Conservation (phyloP, 2,113 vertebrate genomes). For the Macrotus californicus region DNA sequence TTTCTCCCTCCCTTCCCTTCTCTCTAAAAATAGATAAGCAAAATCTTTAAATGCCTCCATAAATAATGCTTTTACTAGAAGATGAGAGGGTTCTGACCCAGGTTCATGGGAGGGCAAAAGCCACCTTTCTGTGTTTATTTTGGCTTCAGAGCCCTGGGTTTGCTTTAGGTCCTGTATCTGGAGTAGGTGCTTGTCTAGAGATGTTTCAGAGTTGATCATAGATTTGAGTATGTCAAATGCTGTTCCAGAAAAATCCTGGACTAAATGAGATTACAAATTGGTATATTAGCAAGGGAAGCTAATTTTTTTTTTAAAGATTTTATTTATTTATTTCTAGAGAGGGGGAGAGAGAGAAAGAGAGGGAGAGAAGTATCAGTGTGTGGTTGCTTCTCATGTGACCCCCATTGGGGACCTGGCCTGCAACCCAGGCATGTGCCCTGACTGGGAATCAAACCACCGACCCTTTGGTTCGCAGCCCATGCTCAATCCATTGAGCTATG, state of each 20-base stretch:
- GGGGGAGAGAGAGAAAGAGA: no score
- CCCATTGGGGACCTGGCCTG: no score
- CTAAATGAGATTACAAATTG: background rate
- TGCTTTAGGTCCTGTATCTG: background rate
- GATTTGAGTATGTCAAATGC: background rate
- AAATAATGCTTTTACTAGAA: slow-evolving; percentile 37
- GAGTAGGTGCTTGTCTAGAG: background rate
- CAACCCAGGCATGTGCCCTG: no score
- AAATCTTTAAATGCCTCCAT: slow-evolving; percentile 24
- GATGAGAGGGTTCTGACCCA: slow-evolving; percentile 35
- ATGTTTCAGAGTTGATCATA: background rate
- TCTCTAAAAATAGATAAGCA: no score
- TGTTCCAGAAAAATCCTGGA: slow-evolving; percentile 12
- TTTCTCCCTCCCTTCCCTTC: no score
- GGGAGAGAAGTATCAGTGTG: no score
- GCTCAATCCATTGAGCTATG: no score
- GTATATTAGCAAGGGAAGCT: background rate
- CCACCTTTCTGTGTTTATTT: slow-evolving; percentile 13
- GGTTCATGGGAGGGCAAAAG: slow-evolving; percentile 9
- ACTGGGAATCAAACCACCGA: no score
- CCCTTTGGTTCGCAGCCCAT: no score
- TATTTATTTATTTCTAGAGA: no score
- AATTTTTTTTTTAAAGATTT: background rate
- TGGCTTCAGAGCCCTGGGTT: background rate
- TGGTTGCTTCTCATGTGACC: no score